These are phyloP conservation scores for Grantiella picta DNA, from an alignment of 2,113 vertebrate species.

Conservation along the genomic window DNA sequence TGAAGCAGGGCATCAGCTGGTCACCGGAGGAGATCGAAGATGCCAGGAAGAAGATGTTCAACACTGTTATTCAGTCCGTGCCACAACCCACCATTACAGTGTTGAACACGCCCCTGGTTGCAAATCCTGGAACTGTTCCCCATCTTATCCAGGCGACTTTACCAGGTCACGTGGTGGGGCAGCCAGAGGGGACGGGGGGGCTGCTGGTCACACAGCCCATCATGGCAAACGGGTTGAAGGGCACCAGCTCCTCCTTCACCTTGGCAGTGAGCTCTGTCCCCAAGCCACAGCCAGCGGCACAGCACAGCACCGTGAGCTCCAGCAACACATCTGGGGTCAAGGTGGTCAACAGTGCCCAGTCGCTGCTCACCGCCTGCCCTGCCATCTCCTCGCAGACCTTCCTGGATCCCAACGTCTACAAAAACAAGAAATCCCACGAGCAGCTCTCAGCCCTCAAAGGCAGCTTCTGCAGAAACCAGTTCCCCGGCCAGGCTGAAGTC, in stretches of 20 bases:
- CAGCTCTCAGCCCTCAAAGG: conserved; percentile 90
- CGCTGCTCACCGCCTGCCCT: conserved; percentile 67
- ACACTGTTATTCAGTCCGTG: conserved; percentile 92
- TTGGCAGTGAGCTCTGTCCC: conserved; percentile 81
- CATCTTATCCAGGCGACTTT: conserved; percentile 84
- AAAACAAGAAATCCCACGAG: conserved; percentile 95
- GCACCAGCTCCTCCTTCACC: conserved; percentile 83
- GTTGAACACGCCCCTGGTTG: conserved; percentile 85
- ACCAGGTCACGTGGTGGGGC: conserved; percentile 83
- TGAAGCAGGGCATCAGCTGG: conserved; percentile 99
- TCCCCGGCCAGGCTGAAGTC: conserved; percentile 91
- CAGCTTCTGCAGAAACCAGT: conserved; percentile 89
- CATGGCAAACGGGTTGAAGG: conserved; percentile 89
- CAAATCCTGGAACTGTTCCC: conserved; percentile 79
- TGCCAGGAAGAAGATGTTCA: conserved; percentile 98
- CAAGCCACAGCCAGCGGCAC: conserved; percentile 75
- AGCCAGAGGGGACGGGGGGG: conserved; percentile 79
- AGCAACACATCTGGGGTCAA: conserved; percentile 66
- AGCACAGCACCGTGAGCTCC: conserved; percentile 80
- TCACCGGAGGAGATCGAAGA: conserved; percentile 98
- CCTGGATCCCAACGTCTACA: conserved; percentile 85
- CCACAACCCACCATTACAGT: conserved; percentile 88
- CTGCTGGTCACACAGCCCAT: conserved; percentile 91
- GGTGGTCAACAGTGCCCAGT: conserved; percentile 74
- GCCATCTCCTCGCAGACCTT: conserved; percentile 76